A percentile compares a stretch with the other conserved stretches of the same genome.
phyloP scores from a whole-genome alignment of 2,888 invertebrate genomes.

The Latrodectus elegans region DNA sequence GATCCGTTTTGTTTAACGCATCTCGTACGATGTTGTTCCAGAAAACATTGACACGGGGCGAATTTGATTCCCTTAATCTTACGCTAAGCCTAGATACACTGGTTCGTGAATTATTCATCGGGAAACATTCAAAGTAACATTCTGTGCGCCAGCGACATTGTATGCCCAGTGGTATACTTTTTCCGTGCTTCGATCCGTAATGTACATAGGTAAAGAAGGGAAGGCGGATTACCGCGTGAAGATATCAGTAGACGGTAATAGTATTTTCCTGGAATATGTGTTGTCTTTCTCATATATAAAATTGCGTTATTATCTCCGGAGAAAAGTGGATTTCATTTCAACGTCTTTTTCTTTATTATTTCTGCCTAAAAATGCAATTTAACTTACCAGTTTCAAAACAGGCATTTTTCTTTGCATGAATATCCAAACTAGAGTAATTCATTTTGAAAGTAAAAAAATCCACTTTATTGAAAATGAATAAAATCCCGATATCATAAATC shows the following conservation, averaged over 20 bases:
- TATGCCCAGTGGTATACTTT: constrained; percentile 3
- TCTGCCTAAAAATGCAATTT: no score
- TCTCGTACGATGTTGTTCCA: not conserved
- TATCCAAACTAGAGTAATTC: no score
- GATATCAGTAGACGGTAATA: not conserved
- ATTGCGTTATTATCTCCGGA: not conserved
- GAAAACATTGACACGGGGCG: constrained; percentile 42
- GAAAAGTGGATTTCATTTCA: not conserved
- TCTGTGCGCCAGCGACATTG: not conserved
- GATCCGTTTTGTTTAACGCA: not conserved
- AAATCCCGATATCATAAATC: no score
- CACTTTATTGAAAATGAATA: no score
- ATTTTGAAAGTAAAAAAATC: no score
- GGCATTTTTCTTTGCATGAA: no score
- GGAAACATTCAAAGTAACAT: constrained; percentile 43
- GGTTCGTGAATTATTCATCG: constrained; percentile 51
- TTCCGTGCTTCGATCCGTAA: not conserved
- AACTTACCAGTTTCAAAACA: no score
- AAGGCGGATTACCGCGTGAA: not conserved
- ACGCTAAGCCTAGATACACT: constrained; percentile 27
- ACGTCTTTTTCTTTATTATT: not conserved
- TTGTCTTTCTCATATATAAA: not conserved
- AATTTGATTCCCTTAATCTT: constrained; percentile 57
- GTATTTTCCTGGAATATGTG: not conserved
- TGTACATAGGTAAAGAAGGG: not conserved